phyloP scores from a whole-genome alignment of 2,113 vertebrate genomes.

The Eira barbara region DNA sequence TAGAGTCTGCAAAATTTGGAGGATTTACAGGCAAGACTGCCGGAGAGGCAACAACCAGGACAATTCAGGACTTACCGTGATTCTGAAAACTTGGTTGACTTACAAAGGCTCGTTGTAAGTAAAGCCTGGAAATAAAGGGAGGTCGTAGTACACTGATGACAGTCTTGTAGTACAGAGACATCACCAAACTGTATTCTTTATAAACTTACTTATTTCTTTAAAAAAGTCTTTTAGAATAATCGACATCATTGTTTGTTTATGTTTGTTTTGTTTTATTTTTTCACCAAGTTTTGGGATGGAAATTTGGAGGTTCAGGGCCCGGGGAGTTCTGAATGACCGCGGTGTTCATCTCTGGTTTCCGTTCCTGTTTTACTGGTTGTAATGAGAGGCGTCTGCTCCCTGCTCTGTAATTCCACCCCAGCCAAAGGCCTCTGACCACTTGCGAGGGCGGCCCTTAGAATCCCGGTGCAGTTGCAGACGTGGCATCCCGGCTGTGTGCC shows the following conservation, averaged over 20 bases:
- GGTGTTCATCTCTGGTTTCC: not conserved
- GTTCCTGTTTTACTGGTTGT: not conserved
- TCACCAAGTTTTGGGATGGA: not conserved
- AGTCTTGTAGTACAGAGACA: too few relatives aligned
- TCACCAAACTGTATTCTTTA: not conserved
- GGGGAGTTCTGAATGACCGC: not conserved
- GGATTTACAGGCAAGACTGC: too few relatives aligned
- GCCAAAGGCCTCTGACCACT: not conserved
- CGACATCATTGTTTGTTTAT: not conserved
- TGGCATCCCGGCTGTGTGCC: accelerated
- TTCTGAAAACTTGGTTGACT: not conserved
- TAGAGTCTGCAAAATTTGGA: accelerated
- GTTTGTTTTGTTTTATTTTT: not conserved
- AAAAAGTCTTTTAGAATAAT: not conserved
- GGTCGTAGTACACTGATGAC: accelerated
- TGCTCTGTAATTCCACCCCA: not conserved
- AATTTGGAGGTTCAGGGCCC: not conserved
- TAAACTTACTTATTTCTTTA: not conserved
- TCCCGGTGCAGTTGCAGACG: not conserved
- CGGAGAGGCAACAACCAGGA: not conserved
- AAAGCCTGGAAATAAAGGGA: not conserved
- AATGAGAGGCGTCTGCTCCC: not conserved
- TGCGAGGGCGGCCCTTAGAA: accelerated
- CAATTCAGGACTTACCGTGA: not conserved
- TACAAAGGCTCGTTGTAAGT: not conserved